Percentiles rank a stretch among this genome's conserved stretches.
These are phyloP conservation scores for Lissonota sp. DNA, from an alignment of 2,888 invertebrate genomes.

Conservation along the genomic window DNA sequence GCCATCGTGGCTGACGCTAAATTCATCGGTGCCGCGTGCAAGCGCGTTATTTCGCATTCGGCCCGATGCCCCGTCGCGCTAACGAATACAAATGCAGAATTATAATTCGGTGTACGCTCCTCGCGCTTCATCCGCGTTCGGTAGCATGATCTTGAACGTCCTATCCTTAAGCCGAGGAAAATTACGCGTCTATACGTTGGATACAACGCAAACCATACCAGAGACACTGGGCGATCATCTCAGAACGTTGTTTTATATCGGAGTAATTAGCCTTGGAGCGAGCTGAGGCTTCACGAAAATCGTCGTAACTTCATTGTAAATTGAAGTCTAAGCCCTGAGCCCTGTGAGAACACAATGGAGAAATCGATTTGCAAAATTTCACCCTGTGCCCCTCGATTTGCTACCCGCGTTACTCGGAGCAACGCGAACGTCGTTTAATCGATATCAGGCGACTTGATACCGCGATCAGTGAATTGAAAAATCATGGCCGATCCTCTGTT, in stretches of 20 bases:
- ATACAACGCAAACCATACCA: no score
- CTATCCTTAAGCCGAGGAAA: neutral
- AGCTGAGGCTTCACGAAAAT: no score
- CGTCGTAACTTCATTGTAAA: no score
- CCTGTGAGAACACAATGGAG: no score
- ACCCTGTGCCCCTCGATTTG: neutral
- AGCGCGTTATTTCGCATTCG: slow-evolving; percentile 53
- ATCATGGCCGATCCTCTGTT: slow-evolving; percentile 76
- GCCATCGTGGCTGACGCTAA: slow-evolving; percentile 76
- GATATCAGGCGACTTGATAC: slow-evolving; percentile 63
- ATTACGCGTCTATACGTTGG: no score
- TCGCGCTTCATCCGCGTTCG: slow-evolving; percentile 23
- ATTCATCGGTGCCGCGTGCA: slow-evolving; percentile 74
- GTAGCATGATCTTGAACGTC: slow-evolving; percentile 42
- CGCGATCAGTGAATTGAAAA: slow-evolving; percentile 39
- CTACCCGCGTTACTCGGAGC: slow-evolving; percentile 49
- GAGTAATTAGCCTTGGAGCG: no score
- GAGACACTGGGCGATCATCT: no score
- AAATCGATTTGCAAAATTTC: no score
- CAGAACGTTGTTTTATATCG: no score
- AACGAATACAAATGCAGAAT: slow-evolving; percentile 82
- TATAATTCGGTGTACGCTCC: slow-evolving; percentile 75
- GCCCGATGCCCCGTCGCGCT: slow-evolving; percentile 69
- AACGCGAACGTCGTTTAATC: slow-evolving; percentile 67
- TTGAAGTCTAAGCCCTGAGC: no score